These are phyloP conservation scores for Beroe forskalii DNA, from an alignment of 37 sponge, comb jelly and placozoan genomes.

Conservation along the genomic window DNA sequence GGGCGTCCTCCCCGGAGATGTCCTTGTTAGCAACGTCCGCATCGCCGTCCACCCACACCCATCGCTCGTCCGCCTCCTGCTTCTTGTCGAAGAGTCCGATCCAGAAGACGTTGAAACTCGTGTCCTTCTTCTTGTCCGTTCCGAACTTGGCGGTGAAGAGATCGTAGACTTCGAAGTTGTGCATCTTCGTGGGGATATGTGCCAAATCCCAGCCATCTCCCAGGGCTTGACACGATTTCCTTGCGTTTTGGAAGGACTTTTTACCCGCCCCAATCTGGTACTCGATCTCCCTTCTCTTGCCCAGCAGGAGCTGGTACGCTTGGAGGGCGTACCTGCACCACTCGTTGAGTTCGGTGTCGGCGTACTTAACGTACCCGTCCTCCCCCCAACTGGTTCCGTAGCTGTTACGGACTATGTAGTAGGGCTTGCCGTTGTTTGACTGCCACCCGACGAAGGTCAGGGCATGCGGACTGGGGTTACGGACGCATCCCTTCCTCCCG, in stretches of 20 bases:
- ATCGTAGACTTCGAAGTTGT: background rate
- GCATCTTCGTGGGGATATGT: background rate
- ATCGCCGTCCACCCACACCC: background rate
- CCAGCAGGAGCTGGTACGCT: background rate
- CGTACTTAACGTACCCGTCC: slow-evolving; percentile 19
- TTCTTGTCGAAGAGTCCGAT: background rate
- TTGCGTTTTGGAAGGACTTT: background rate
- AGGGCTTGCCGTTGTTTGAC: slow-evolving; percentile 9
- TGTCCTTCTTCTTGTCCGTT: background rate
- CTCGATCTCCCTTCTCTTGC: background rate
- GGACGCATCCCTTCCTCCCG: background rate
- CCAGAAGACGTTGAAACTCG: background rate
- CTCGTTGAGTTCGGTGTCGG: background rate
- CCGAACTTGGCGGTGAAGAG: background rate
- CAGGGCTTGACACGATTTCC: background rate
- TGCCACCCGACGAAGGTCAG: slow-evolving; percentile 38
- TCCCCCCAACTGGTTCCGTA: slow-evolving; percentile 21
- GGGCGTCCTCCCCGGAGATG: background rate
- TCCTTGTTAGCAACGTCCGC: background rate
- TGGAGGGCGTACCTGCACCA: slow-evolving; percentile 3
- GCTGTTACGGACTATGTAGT: slow-evolving; percentile 60
- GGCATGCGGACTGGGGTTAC: background rate
- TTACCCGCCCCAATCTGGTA: background rate
- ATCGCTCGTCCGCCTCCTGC: background rate
- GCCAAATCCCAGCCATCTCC: slow-evolving; percentile 19